Percentiles rank a stretch among this genome's conserved stretches.
These are phyloP conservation scores for Halocaridina rubra DNA, from an alignment of 2,888 invertebrate genomes.

Conservation along the genomic window DNA sequence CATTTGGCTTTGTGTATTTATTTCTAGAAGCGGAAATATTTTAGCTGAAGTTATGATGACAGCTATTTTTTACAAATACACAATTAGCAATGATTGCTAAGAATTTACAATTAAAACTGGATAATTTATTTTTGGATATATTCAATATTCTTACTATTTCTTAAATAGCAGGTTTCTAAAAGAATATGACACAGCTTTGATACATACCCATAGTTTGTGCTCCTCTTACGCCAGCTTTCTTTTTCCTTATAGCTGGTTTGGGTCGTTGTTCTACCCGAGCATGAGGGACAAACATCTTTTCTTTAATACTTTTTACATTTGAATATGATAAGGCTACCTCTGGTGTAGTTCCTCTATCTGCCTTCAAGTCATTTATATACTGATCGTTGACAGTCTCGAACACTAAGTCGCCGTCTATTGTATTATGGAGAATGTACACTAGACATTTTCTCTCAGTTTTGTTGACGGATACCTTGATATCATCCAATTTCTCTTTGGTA, in stretches of 20 bases:
- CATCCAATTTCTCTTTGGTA: background rate
- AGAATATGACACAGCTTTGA: no score
- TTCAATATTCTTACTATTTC: no score
- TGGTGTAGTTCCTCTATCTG: background rate
- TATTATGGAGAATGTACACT: conserved; percentile 38
- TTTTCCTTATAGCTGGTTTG: background rate
- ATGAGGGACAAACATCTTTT: background rate
- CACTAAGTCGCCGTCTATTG: conserved; percentile 33
- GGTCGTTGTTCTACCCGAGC: background rate
- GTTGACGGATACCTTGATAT: background rate
- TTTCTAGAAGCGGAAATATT: no score
- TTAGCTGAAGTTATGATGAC: no score
- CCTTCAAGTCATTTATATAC: background rate
- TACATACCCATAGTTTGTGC: no score
- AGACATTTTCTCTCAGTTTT: background rate
- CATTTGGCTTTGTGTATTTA: no score
- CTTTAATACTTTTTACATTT: background rate
- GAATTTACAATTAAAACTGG: no score
- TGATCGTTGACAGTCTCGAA: conserved; percentile 27
- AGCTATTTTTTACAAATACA: no score
- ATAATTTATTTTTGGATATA: no score
- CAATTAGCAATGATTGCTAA: no score
- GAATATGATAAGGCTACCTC: background rate
- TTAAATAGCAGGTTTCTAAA: no score
- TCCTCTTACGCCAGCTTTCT: no score